These are phyloP conservation scores for Stictonetta naevosa DNA, from an alignment of 2,113 vertebrate genomes.

Conservation along the genomic window DNA sequence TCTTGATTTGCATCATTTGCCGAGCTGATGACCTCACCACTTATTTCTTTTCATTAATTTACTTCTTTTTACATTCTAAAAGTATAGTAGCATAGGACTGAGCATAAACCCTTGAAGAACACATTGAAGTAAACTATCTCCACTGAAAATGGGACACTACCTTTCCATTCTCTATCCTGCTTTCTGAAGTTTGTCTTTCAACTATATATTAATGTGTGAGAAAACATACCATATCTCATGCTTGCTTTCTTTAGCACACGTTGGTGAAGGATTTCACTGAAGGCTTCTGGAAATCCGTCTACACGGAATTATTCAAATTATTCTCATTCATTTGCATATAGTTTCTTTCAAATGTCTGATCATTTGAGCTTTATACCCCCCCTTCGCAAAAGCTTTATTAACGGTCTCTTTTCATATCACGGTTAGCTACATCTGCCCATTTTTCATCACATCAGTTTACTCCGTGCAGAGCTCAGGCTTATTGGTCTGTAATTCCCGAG, in stretches of 20 bases:
- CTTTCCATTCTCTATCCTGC: background rate
- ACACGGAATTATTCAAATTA: background rate
- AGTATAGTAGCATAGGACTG: background rate
- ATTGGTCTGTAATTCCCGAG: background rate
- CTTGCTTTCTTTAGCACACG: background rate
- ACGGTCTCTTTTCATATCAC: background rate
- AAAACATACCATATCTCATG: background rate
- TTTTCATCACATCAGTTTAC: background rate
- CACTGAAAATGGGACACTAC: background rate
- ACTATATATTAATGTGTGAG: background rate
- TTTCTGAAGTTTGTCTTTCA: background rate
- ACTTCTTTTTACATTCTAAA: background rate
- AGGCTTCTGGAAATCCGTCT: background rate
- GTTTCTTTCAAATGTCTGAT: background rate
- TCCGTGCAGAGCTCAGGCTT: background rate
- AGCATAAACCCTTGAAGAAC: background rate
- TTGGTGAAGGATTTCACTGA: background rate
- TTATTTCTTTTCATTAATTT: background rate
- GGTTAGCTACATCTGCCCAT: background rate
- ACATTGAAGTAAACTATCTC: background rate
- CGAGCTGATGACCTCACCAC: background rate
- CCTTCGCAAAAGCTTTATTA: background rate
- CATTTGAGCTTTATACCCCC: background rate
- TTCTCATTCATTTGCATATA: background rate
- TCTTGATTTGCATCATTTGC: background rate